These are phyloP conservation scores for Montipora capricornis DNA, from an alignment of 64 coral and sea anemone species.

Conservation along the genomic window DNA sequence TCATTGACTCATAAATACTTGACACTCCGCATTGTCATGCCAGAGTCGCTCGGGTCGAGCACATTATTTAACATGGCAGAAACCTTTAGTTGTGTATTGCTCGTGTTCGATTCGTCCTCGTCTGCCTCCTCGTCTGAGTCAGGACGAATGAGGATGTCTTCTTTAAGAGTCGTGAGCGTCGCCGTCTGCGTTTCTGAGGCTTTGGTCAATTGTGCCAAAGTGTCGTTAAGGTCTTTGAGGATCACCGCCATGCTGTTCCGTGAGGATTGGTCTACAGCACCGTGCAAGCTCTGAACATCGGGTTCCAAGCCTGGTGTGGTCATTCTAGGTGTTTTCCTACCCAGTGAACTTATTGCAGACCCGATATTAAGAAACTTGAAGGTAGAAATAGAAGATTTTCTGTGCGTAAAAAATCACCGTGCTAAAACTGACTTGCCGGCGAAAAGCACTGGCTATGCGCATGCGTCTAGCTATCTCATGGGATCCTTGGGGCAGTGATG, in stretches of 20 bases:
- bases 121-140: background rate
- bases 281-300: no score
- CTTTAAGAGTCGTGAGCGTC: background rate
- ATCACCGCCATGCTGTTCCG: background rate
- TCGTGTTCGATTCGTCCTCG: no score
- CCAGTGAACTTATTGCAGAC: background rate
- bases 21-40: no score
- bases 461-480: slow-evolving; percentile 2
- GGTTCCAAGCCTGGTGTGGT: no score
- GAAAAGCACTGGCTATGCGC: background rate
- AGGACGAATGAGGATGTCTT: background rate
- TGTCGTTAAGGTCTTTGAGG: background rate
- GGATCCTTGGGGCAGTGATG: background rate
- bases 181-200: background rate
- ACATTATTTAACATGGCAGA: no score
- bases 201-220: background rate
- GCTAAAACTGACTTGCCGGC: background rate
- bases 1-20: no score
- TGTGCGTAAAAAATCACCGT: background rate
- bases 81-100: no score
- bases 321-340: background rate
- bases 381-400: no score
- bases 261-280: no score
- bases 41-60: no score
- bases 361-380: no score